Base-by-base conservation (phyloP, 2,797 vertebrate genomes). In the Danio jaintianensis region DNA sequence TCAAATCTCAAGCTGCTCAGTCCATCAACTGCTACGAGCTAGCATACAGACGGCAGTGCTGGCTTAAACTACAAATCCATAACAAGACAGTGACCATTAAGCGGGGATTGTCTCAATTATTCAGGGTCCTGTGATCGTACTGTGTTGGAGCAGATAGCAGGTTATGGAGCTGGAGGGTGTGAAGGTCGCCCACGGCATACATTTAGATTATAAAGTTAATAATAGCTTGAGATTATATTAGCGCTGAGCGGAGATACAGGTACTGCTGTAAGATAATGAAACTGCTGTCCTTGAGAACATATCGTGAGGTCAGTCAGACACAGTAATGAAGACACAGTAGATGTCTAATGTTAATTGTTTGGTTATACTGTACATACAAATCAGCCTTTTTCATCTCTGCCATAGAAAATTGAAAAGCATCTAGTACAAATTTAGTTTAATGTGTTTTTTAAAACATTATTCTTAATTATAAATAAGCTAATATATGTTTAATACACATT, bases 151-250 rank as follows among this genome's bases (percentile, higher is more conserved):
- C 43, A 70, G 36, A 66, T 63, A 67, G 12, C 59, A 66, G 43
- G 29, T 18, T 40, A 74, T 38, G 48, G 48, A 36, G 61, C 48
- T 9, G 4, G 6, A 63, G 42, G 43, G 55, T 63, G 38, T 75
- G 47, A 75, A 55, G 55, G 79, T 55, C 29, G 11, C 22, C 20
- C 50, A 53, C 52, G 68, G 67, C 42, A 69, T 55, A 73, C 53
- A 59, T 48, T 74, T n/a, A 78, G 48, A 75, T 63, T 58, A 64
- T 18, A 55, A 4, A 66, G 47, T n/a, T 13, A 70, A 59, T 68
- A 77, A 61, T 48, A 59, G 55, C 47, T 76, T 72, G 20, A 83
- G 61, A 61, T 50, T 29, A 68, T 74, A 78, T 78, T 75, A 76
- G 69, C 5, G 20, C 13, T 20, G 40, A 43, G 68, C 29, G 20